Conservation (phyloP, 2,113 vertebrate genomes). For the Prochilodus magdalenae region DNA sequence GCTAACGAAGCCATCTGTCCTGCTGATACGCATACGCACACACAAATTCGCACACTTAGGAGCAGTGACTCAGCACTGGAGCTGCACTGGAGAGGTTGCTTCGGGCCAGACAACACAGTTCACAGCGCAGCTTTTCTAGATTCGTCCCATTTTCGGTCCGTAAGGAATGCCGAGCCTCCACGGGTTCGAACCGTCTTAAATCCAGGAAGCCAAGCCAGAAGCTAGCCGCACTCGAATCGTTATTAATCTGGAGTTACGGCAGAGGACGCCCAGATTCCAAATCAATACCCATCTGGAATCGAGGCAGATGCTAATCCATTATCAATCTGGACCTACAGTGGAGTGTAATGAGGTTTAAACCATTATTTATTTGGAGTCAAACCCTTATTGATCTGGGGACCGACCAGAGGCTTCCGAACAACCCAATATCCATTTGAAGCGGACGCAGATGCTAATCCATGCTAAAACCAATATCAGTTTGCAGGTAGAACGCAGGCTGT, state of each 20-base stretch:
- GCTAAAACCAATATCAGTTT: background rate
- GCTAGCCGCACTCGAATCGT: background rate
- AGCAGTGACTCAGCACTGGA: constrained; percentile 34
- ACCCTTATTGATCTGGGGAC: background rate
- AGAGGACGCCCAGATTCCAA: background rate
- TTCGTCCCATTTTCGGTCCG: background rate
- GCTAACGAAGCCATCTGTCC: constrained; percentile 35
- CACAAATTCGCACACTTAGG: constrained; percentile 18
- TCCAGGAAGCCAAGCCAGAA: background rate
- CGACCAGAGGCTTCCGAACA: too few species aligned
- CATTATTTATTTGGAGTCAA: background rate
- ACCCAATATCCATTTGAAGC: background rate
- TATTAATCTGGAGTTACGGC: background rate
- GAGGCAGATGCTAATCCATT: background rate
- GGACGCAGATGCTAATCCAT: background rate
- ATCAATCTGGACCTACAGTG: background rate
- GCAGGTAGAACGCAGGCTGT: background rate
- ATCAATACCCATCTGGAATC: background rate
- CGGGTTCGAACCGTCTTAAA: background rate
- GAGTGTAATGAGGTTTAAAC: background rate
- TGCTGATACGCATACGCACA: constrained; percentile 30
- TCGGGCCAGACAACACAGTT: background rate
- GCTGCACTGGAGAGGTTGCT: constrained; percentile 15
- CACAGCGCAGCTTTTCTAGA: background rate
- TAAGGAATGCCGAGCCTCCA: background rate